Percentiles rank a stretch among this genome's conserved stretches.
Evolutionary conservation across 2,797 vertebrate genomes (phyloP).

Genomic region (Holocentrus rufus): DNA sequence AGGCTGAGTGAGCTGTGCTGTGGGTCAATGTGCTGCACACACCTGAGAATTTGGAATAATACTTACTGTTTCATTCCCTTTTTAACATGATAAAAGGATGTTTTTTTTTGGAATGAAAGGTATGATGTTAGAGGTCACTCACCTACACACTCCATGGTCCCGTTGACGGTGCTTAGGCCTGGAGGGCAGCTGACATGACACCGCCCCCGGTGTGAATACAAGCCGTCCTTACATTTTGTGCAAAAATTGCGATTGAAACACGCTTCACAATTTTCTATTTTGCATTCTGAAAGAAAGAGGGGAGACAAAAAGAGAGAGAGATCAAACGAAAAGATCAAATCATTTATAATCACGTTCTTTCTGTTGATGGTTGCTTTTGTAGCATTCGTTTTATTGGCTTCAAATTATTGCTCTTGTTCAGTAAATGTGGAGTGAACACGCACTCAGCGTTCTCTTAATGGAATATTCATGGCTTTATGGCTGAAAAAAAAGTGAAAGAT

Average conservation of each 20-base stretch:
- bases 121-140: slow-evolving; percentile 67
- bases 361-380: slow-evolving; percentile 1
- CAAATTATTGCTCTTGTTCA: slow-evolving; percentile 3
- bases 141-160: slow-evolving; percentile 97
- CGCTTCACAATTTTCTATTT: slow-evolving; percentile 97
- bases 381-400: background rate
- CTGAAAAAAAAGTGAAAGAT: slow-evolving; percentile 21
- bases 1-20: background rate
- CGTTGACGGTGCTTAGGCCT: slow-evolving; percentile 86
- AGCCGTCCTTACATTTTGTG: slow-evolving; percentile 97
- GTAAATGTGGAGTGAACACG: slow-evolving; percentile 6
- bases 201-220: slow-evolving; percentile 95
- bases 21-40: slow-evolving; percentile 14
- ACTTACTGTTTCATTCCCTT: background rate
- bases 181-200: slow-evolving; percentile 92
- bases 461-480: slow-evolving; percentile 29
- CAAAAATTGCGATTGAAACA: slow-evolving; percentile 99
- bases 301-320: slow-evolving; percentile 59
- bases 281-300: slow-evolving; percentile 90
- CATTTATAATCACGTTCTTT: slow-evolving; percentile 30
- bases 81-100: too few relatives aligned
- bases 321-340: slow-evolving; percentile 43
- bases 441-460: slow-evolving; percentile 4
- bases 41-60: background rate
- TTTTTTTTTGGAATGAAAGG: background rate